phyloP scores from a whole-genome alignment of 2,113 vertebrate species.

The Tyto alba region DNA sequence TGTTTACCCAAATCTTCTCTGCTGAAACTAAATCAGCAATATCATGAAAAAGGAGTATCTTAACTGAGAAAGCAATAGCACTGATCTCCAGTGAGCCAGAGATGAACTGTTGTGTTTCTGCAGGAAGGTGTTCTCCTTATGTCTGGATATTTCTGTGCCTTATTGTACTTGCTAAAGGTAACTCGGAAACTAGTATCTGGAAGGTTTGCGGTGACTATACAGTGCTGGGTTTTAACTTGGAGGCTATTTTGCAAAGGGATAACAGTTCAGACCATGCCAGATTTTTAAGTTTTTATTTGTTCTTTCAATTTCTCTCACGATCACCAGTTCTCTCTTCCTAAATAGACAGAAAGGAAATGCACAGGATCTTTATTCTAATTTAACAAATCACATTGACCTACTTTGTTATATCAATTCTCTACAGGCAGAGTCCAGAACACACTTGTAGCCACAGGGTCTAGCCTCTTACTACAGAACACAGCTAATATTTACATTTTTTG shows the following conservation, averaged over 20 bases:
- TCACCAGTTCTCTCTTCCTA: not conserved
- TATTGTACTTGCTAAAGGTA: slow-evolving; percentile 17
- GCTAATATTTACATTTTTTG: not conserved
- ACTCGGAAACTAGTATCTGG: not conserved
- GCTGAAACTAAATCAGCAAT: not conserved
- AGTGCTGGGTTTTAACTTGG: not conserved
- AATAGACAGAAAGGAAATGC: not conserved
- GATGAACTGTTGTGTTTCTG: not conserved
- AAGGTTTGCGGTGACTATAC: not conserved
- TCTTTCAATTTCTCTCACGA: not conserved
- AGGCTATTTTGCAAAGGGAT: not conserved
- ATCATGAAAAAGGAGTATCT: not conserved
- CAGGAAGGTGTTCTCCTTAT: not conserved
- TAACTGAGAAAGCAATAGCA: not conserved
- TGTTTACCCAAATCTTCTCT: not conserved
- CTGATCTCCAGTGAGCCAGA: not conserved
- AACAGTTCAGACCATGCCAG: not conserved
- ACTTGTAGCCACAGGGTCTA: not conserved
- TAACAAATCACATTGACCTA: fast-evolving
- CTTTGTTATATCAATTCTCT: not conserved
- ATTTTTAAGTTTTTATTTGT: not conserved
- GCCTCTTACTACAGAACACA: not conserved
- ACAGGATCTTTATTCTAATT: not conserved
- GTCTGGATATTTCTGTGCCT: slow-evolving; percentile 18
- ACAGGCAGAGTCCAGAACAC: not conserved